Base-by-base conservation (phyloP, 2,113 vertebrate genomes). In the Mesitornis unicolor region DNA sequence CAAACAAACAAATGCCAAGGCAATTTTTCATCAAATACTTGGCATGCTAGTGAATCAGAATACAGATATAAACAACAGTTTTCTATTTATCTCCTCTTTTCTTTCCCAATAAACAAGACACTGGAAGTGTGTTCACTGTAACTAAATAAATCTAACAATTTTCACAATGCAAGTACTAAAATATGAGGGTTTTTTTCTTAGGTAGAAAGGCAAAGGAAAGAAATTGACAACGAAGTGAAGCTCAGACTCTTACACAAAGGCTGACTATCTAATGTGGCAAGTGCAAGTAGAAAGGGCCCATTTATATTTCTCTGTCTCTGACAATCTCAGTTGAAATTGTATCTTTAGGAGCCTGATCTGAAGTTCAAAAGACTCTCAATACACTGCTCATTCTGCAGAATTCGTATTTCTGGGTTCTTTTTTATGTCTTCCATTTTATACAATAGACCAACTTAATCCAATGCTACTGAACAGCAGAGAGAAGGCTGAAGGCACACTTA, bases 11-110 rank as follows among this genome's bases (percentile, higher is more conserved):
- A 93, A n/a, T n/a, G n/a, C n/a, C 95, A 96, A 97, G 38, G 84
- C 94, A 80, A 57, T 92, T 92, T 73, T 94, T 96, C 93, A 91
- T 92, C 43, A 89, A 84, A 10, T 85, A 84, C 83, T 61, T 95
- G 78, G 93, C 83, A 95, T 20, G 71, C 59, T 42, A 70, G 20
- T 43, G 50, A 87, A 95, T 75, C 28, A 83, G 48, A 65, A 76
- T 69, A 93, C 50, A 85, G 50, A 94, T 54, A 68, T 26, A 91
- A 94, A 77, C 71, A 90, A 43, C 26, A 73, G 33, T 42, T 86
- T 93, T 85, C 61, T 83, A 61, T 79, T 83, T 15, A 48, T 85
- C 48, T 28, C 33, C 33, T 77, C 59, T 61, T 14, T 26, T 83
- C 31, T 76, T 57, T 73, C 43, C 42, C 64, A 51, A 40, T 24